Evolutionary conservation across 2,888 invertebrate species (phyloP).

Genomic region (Chloroclysta siterata): DNA sequence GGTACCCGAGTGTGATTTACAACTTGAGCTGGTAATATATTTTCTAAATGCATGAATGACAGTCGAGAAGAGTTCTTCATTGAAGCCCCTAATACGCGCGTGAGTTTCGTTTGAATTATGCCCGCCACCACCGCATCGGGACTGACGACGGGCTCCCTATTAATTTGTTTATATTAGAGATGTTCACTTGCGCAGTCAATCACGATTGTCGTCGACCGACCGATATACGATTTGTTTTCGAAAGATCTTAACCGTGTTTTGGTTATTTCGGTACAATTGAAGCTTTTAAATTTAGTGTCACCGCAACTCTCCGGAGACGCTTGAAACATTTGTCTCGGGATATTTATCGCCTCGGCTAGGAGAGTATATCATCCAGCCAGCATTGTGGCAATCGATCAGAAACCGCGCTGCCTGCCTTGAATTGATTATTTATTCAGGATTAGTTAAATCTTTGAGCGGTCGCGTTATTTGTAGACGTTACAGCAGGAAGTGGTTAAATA

Average conservation of each 20-base stretch:
- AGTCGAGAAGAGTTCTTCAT: slow-evolving; percentile 56
- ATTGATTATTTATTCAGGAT: slow-evolving; percentile 83
- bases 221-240: slow-evolving; percentile 83
- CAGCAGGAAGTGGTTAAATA: slow-evolving; percentile 73
- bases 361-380: slow-evolving; percentile 81
- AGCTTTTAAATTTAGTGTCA: slow-evolving; percentile 85
- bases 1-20: slow-evolving; percentile 67
- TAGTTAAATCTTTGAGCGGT: slow-evolving; percentile 77
- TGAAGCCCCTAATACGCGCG: slow-evolving; percentile 49
- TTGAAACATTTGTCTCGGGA: slow-evolving; percentile 82
- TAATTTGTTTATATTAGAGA: slow-evolving; percentile 85
- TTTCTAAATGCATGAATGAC: slow-evolving; percentile 68
- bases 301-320: slow-evolving; percentile 82
- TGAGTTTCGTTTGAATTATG: slow-evolving; percentile 59
- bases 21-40: slow-evolving; percentile 62
- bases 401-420: slow-evolving; percentile 74
- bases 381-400: slow-evolving; percentile 83
- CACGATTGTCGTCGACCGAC: slow-evolving; percentile 82
- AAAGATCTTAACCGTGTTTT: slow-evolving; percentile 84
- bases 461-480: slow-evolving; percentile 74
- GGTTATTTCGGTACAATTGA: slow-evolving; percentile 84
- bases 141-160: slow-evolving; percentile 66
- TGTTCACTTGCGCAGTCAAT: slow-evolving; percentile 84
- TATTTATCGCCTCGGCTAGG: slow-evolving; percentile 81
- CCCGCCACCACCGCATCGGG: slow-evolving; percentile 54